Conservation (phyloP, 1,140 invertebrate species). For the Brachionus calyciflorus region DNA sequence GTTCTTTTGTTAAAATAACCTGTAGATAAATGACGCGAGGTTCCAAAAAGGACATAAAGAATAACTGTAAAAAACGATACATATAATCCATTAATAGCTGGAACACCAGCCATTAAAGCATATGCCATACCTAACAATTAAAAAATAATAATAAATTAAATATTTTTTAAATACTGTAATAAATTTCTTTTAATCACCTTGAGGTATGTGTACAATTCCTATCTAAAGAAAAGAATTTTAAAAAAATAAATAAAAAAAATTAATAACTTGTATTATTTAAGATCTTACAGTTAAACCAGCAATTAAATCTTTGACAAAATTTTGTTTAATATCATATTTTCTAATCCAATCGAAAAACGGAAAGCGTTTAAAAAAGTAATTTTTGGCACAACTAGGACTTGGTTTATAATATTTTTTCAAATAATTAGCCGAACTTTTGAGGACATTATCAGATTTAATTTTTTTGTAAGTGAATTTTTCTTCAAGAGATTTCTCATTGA, state of each 20-base stretch:
- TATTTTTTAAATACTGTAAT: too few relatives aligned
- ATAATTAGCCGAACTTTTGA: slow-evolving; percentile 25
- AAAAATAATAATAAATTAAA: not conserved
- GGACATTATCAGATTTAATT: slow-evolving; percentile 12
- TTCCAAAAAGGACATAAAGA: slow-evolving; percentile 83
- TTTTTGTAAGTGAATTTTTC: slow-evolving; percentile 30
- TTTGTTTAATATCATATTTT: slow-evolving; percentile 58
- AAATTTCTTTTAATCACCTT: slow-evolving; percentile 49
- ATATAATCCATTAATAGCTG: slow-evolving; percentile 83
- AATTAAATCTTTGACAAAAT: slow-evolving; percentile 58
- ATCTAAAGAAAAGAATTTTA: slow-evolving; percentile 47
- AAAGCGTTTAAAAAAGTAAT: slow-evolving; percentile 48
- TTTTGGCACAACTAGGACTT: slow-evolving; percentile 8
- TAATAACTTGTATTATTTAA: not conserved
- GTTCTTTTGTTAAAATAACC: too few relatives aligned
- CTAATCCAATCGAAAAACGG: slow-evolving; percentile 55
- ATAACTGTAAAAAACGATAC: slow-evolving; percentile 90
- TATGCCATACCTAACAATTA: slow-evolving; percentile 71
- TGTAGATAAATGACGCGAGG: slow-evolving; percentile 84
- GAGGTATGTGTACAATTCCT: slow-evolving; percentile 63
- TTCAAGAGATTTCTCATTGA: slow-evolving; percentile 8
- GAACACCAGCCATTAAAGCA: slow-evolving; percentile 78
- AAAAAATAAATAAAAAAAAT: not conserved
- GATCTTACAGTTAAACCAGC: slow-evolving; percentile 57
- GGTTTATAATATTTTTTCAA: slow-evolving; percentile 45